phyloP scores from a whole-genome alignment of 2,888 invertebrate species.

The Vesta saturnalis region DNA sequence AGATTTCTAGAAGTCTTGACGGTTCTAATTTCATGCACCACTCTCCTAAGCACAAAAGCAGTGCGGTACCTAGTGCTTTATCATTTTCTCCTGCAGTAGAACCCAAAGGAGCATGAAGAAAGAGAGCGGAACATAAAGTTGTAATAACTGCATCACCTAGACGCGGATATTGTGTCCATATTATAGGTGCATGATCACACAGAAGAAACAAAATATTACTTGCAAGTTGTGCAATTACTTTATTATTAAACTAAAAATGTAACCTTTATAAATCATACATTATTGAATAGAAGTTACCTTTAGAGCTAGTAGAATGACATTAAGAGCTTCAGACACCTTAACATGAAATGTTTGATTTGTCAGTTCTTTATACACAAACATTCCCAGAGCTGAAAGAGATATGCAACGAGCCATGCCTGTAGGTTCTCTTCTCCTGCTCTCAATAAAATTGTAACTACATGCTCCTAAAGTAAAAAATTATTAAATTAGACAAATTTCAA shows the following conservation, averaged over 20 bases:
- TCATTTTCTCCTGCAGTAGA: constrained; percentile 68
- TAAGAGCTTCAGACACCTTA: constrained; percentile 74
- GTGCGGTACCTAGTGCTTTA: constrained; percentile 79
- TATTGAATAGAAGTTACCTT: constrained; percentile 64
- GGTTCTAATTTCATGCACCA: constrained; percentile 91
- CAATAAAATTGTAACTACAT: constrained; percentile 86
- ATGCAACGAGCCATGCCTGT: constrained; percentile 89
- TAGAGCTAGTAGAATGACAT: constrained; percentile 73
- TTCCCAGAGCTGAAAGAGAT: constrained; percentile 85
- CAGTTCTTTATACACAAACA: constrained; percentile 75
- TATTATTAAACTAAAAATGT: constrained; percentile 74
- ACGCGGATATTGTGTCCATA: constrained; percentile 78
- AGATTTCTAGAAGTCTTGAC: constrained; percentile 67
- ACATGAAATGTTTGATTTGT: constrained; percentile 70
- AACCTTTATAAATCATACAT: constrained; percentile 13
- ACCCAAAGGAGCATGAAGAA: constrained; percentile 65
- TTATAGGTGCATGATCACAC: constrained; percentile 79
- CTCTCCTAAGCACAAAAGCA: constrained; percentile 90
- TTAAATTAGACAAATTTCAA: too few species aligned
- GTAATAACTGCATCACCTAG: constrained; percentile 67
- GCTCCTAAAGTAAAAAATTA: constrained; percentile 77
- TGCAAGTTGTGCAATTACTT: constrained; percentile 84
- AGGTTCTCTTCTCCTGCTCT: constrained; percentile 91
- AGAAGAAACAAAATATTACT: constrained; percentile 82
- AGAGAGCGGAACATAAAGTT: constrained; percentile 62